Percentiles rank a stretch among this genome's conserved stretches.
Conservation (phyloP, 2,888 invertebrate species). For the Diaperis boleti region DNA sequence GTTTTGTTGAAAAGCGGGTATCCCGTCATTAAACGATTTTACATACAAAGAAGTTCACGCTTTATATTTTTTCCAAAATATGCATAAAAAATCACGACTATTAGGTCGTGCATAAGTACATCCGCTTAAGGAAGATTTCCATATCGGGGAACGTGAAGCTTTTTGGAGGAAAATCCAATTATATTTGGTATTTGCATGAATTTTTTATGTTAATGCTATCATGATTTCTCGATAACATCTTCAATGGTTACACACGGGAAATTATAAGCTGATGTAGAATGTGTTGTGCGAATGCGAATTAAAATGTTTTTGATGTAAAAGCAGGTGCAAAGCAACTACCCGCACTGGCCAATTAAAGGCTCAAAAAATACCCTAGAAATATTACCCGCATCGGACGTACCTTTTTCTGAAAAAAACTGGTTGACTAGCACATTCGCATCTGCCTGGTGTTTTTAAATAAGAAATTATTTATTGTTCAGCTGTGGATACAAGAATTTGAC, state of each 20-base stretch:
- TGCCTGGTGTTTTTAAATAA: not conserved
- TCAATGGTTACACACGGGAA: slow-evolving; percentile 16
- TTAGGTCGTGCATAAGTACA: slow-evolving; percentile 20
- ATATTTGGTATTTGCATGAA: slow-evolving; percentile 25
- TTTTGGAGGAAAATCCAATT: slow-evolving; percentile 22
- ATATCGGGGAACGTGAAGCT: slow-evolving; percentile 14
- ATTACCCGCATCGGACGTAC: slow-evolving; percentile 15
- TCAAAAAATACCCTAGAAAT: slow-evolving; percentile 17
- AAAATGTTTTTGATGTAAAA: not conserved
- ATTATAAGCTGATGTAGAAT: not conserved
- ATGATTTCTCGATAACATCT: slow-evolving; percentile 27
- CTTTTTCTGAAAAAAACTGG: slow-evolving; percentile 1
- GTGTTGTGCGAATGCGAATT: not conserved
- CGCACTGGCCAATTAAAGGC: slow-evolving; percentile 12
- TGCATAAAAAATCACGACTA: slow-evolving; percentile 23
- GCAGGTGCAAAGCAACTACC: slow-evolving; percentile 19
- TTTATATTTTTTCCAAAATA: slow-evolving; percentile 10
- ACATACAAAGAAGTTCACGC: slow-evolving; percentile 18
- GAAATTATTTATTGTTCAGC: slow-evolving; percentile 4
- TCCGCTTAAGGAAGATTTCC: slow-evolving; percentile 23
- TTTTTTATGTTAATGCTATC: slow-evolving; percentile 18
- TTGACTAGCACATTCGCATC: not conserved
- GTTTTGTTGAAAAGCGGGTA: slow-evolving; percentile 4
- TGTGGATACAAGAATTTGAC: not conserved
- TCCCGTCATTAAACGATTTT: slow-evolving; percentile 8